phyloP scores from a whole-genome alignment of 2,113 vertebrate species.

The Sturnus vulgaris region DNA sequence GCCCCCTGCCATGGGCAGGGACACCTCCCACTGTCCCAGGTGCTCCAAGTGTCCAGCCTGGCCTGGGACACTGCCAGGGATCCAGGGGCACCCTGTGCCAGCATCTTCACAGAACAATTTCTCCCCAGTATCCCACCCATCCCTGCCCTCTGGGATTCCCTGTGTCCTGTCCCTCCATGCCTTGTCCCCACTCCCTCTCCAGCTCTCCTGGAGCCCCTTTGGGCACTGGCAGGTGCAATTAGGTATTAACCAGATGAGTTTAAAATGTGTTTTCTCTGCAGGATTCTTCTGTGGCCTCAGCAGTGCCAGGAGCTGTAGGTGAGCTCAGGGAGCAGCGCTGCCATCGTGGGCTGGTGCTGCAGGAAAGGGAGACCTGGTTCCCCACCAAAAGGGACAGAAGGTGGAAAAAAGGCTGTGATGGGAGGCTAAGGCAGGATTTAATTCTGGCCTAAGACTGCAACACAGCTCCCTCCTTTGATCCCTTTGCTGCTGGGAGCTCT shows the following conservation, averaged over 20 bases:
- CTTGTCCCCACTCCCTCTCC: not conserved
- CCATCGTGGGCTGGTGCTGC: not conserved
- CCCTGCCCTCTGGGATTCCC: not conserved
- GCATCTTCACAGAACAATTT: accelerated
- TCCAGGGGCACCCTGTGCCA: not conserved
- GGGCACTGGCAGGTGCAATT: not conserved
- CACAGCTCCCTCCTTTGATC: not conserved
- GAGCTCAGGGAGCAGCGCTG: not conserved
- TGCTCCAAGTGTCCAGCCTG: accelerated
- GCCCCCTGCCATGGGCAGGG: not conserved
- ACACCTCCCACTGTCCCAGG: not conserved
- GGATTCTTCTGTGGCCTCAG: not conserved
- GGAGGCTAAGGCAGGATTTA: not conserved
- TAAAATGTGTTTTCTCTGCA: not conserved
- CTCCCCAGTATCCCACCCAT: accelerated
- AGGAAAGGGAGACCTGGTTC: not conserved
- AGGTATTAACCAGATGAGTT: not conserved
- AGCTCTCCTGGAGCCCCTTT: not conserved
- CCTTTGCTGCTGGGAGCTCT: not conserved
- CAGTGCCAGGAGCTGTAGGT: accelerated
- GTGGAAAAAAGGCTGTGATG: not conserved
- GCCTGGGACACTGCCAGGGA: not conserved
- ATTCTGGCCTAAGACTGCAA: not conserved
- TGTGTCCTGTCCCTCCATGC: not conserved
- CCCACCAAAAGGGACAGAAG: not conserved